These are phyloP conservation scores for Drosophila bunnanda DNA, from an alignment of 2,888 invertebrate species.

Conservation along the genomic window DNA sequence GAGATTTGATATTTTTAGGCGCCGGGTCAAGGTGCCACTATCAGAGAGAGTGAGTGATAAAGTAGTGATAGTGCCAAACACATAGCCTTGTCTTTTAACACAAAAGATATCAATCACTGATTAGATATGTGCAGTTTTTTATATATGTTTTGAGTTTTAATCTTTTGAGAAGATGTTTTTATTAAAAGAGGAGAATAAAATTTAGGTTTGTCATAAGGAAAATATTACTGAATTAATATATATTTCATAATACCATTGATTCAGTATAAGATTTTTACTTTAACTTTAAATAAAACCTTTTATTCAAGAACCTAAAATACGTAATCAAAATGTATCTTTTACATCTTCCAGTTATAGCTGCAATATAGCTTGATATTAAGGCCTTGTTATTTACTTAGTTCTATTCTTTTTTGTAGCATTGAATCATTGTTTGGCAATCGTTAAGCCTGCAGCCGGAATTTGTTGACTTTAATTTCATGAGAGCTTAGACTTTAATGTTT, in stretches of 20 bases:
- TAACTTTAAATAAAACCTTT: background rate
- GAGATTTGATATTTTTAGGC: conserved; percentile 44
- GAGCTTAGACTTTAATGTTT: conserved; percentile 43
- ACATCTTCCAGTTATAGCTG: background rate
- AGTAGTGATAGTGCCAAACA: conserved; percentile 63
- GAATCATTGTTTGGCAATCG: conserved; percentile 36
- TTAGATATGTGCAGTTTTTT: conserved; percentile 63
- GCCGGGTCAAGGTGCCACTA: conserved; percentile 70
- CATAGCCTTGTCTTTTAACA: conserved; percentile 52
- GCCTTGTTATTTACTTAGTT: background rate
- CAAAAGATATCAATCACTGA: conserved; percentile 69
- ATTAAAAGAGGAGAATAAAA: too few species aligned
- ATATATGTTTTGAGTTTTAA: conserved; percentile 26
- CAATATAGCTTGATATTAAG: background rate
- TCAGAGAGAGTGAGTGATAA: conserved; percentile 60
- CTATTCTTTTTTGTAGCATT: conserved; percentile 12
- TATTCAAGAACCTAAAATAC: too few species aligned
- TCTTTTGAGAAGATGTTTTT: background rate
- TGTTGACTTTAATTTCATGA: conserved; percentile 32
- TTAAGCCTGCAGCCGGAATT: conserved; percentile 13
- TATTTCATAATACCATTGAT: too few species aligned
- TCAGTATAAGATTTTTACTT: too few species aligned
- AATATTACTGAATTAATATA: too few species aligned
- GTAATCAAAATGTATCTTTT: background rate
- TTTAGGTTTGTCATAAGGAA: too few species aligned